Base-by-base conservation (phyloP, 2,113 vertebrate genomes). In the Perca schrenkii region DNA sequence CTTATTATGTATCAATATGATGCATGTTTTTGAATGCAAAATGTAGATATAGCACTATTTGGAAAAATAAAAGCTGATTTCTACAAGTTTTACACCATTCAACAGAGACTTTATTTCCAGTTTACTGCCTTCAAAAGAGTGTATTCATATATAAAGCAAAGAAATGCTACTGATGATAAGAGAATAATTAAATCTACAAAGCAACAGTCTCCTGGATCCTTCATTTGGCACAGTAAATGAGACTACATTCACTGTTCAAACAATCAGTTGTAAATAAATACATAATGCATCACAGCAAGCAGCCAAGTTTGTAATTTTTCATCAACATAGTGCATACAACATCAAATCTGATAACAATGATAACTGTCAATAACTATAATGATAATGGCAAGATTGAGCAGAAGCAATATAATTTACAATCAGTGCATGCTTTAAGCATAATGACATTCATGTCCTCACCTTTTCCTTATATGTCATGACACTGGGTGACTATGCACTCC, bases 371-470 rank as follows among this genome's bases (percentile, higher is more conserved):
- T 94, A 94, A 95, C 90, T 90, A 93, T 92, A 92, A 93, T 93
- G 90, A 88, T 83, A 88, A 94, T 93, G 89, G 87, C 70, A 81
- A 89, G 91, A 89, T 93, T 93, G 82, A 93, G 94, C 93, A 93
- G 91, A 95, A 95, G 95, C 94, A 93, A 93, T 94, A 95, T 94
- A 94, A 95, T 95, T 92, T 96, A 96, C 95, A 96, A 95, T 96
- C 94, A 92, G 94, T 92, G 93, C 94, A 95, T 95, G 94, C 95
- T 94, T 83, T 94, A 94, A 95, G 94, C 92, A 90, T 94, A 90
- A 94, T 94, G 93, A 95, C 95, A 94, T 94, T 95, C 94, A 90
- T 89, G 88, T 92, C 91, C 84, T 90, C 92, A 85, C 87, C 81
- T 88, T 88, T 87, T 91, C 89, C 50, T 88, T 87, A 80, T 75